Evolutionary conservation across 2,113 vertebrate species (phyloP).

Genomic region (Mesoclemmys tuberculata): DNA sequence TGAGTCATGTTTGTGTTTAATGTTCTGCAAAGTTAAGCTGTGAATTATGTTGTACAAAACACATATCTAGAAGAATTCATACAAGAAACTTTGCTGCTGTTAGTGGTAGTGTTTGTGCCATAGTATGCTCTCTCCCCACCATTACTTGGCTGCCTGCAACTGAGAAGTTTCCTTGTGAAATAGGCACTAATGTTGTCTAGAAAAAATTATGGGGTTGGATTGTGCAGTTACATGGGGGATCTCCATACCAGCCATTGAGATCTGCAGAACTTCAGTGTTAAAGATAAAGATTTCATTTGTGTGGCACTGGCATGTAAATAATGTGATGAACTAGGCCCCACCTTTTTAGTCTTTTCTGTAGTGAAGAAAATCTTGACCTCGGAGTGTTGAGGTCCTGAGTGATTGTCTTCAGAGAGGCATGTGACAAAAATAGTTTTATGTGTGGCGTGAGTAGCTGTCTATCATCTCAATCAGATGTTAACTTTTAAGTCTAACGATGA

Average conservation of each 20-base stretch:
- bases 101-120: background rate
- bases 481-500: too few species aligned
- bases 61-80: too few species aligned
- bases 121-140: background rate
- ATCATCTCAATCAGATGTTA: background rate
- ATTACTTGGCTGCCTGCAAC: background rate
- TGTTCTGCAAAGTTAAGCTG: background rate
- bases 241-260: background rate
- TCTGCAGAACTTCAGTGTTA: too few species aligned
- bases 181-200: background rate
- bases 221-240: background rate
- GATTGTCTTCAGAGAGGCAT: background rate
- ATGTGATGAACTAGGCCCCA: too few species aligned
- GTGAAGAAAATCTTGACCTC: too few species aligned
- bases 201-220: background rate
- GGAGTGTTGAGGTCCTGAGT: background rate
- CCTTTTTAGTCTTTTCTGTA: too few species aligned
- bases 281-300: too few species aligned
- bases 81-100: background rate
- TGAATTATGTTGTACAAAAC: background rate
- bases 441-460: background rate
- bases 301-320: too few species aligned
- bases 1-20: background rate
- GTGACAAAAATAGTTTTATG: background rate
- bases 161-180: background rate